A percentile compares a stretch with the other conserved stretches of the same genome.
Conservation (phyloP, 1,140 invertebrate species). For the Ruditapes philippinarum region DNA sequence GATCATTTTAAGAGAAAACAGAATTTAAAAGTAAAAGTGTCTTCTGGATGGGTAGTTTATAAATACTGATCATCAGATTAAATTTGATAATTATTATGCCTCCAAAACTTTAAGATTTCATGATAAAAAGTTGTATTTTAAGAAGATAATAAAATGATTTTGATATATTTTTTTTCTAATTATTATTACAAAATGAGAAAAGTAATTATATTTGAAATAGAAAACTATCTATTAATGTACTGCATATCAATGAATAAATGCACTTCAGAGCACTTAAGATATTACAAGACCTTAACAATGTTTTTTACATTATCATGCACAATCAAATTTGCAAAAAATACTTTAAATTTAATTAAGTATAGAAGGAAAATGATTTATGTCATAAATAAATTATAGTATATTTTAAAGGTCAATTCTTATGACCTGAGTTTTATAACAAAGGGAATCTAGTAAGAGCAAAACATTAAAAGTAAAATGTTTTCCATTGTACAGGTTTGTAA, state of each 20-base stretch:
- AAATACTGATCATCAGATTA: neutral
- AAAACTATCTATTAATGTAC: constrained; percentile 1
- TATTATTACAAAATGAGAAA: neutral
- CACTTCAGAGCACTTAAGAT: neutral
- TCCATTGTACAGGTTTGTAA: neutral
- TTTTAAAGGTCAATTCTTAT: constrained; percentile 33
- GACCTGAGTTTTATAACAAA: constrained; percentile 36
- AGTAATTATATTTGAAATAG: neutral
- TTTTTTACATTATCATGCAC: constrained; percentile 1
- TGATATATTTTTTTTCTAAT: neutral
- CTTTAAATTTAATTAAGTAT: constrained; percentile 5
- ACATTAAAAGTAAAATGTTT: neutral
- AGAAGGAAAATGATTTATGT: constrained; percentile 16
- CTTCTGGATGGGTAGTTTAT: neutral
- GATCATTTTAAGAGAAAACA: no score
- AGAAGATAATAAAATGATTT: neutral
- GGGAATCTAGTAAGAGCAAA: neutral
- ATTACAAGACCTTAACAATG: neutral
- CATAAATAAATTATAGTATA: neutral
- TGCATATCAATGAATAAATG: neutral
- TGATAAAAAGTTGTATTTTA: constrained; percentile 1
- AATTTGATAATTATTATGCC: no score
- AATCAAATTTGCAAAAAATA: constrained; percentile 24
- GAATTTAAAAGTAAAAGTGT: neutral
- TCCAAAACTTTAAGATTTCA: neutral